These are phyloP conservation scores for Metopolophium dirhodum DNA, from an alignment of 1,140 invertebrate genomes.

Conservation along the genomic window DNA sequence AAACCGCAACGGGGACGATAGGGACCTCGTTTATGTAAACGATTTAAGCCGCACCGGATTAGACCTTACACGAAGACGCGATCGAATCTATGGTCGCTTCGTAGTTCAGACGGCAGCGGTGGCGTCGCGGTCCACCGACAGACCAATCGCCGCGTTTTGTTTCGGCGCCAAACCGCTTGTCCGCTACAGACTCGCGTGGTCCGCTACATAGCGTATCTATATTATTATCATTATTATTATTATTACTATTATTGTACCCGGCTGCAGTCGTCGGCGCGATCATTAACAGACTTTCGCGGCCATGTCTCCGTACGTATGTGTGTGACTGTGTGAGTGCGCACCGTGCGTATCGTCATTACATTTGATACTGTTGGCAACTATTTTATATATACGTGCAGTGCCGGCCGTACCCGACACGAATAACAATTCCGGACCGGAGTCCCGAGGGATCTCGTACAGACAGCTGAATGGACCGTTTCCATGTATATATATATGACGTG, in stretches of 20 bases:
- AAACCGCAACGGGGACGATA: neutral
- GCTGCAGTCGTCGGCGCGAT: neutral
- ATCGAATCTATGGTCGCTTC: neutral
- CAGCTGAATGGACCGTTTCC: neutral
- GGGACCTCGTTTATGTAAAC: neutral
- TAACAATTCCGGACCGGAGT: neutral
- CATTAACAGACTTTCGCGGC: slow-evolving; percentile 7
- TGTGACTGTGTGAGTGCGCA: neutral
- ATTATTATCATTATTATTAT: no score
- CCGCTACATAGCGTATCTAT: neutral
- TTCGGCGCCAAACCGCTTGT: slow-evolving; percentile 18
- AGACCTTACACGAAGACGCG: neutral
- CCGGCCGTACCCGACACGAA: neutral
- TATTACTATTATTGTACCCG: no score
- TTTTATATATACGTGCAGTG: neutral
- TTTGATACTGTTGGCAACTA: slow-evolving; percentile 14
- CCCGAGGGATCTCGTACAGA: neutral
- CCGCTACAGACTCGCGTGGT: neutral
- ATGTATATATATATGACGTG: neutral
- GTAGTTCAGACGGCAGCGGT: no score
- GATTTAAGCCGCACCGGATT: slow-evolving; percentile 5
- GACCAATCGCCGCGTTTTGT: neutral
- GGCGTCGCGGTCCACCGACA: neutral
- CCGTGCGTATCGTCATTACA: neutral
- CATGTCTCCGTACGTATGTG: neutral